Conservation (phyloP, 2,113 vertebrate genomes). For the Chlorocebus sabaeus region DNA sequence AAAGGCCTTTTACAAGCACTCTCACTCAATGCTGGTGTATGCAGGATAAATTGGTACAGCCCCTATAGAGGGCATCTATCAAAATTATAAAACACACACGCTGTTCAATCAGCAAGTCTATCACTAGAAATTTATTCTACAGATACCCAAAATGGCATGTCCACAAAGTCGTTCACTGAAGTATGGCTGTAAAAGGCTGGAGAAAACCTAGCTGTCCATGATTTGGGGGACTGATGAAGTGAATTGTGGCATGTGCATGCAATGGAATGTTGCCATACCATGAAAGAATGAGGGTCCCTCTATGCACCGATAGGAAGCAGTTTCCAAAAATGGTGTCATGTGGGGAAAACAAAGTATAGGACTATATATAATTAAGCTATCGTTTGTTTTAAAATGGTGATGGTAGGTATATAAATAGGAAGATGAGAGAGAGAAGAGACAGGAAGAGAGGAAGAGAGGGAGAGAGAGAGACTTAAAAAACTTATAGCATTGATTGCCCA, state of each 20-base stretch:
- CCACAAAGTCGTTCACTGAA: neutral
- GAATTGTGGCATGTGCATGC: neutral
- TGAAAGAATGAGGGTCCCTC: neutral
- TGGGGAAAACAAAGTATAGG: neutral
- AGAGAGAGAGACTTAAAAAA: neutral
- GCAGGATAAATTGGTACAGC: neutral
- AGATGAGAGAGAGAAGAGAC: neutral
- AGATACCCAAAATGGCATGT: neutral
- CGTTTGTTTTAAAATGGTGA: neutral
- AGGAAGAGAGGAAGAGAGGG: neutral
- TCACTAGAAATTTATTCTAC: neutral
- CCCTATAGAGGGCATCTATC: neutral
- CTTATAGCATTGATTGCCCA: neutral
- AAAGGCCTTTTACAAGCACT: neutral
- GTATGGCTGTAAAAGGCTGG: neutral
- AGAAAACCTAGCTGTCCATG: neutral
- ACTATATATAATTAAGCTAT: neutral
- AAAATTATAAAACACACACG: neutral
- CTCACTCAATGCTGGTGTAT: neutral
- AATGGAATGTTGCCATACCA: neutral
- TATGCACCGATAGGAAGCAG: neutral
- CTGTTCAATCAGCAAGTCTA: neutral
- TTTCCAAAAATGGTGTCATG: neutral
- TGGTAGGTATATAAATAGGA: neutral
- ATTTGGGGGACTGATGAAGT: neutral